phyloP scores from a whole-genome alignment of 30 jellyfish, hydroid and myxozoan species.

The Morbakka virulenta region DNA sequence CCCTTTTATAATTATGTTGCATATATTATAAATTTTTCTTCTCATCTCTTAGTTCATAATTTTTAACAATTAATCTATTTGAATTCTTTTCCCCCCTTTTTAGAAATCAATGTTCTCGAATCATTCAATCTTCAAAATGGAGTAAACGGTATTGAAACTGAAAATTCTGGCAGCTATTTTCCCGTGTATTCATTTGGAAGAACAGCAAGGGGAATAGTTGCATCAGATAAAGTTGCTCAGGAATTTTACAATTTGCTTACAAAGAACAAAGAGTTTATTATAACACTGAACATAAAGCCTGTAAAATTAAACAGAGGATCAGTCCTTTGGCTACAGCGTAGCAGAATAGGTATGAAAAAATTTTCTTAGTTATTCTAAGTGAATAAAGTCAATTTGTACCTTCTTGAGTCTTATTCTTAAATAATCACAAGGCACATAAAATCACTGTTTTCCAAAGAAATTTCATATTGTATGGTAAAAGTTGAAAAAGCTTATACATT shows the following conservation, averaged over 20 bases:
- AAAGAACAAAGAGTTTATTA: constrained; percentile 50
- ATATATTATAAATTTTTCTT: no score
- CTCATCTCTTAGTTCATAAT: no score
- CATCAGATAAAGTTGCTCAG: constrained; percentile 38
- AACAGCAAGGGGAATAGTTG: constrained; percentile 44
- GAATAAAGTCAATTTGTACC: no score
- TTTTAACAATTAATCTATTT: no score
- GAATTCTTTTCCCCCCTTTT: no score
- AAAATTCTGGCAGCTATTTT: constrained; percentile 19
- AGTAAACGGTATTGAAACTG: constrained; percentile 54
- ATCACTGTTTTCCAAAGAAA: no score
- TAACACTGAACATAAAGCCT: constrained; percentile 74
- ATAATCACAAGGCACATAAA: no score
- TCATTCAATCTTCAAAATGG: constrained; percentile 65
- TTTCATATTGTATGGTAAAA: no score
- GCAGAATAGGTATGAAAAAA: constrained; percentile 65
- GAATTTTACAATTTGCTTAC: constrained; percentile 62
- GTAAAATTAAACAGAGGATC: constrained; percentile 74
- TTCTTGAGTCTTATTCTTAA: no score
- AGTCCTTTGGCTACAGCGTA: constrained; percentile 74
- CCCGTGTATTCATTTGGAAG: constrained; percentile 48
- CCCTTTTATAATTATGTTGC: no score
- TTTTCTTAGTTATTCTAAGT: no score
- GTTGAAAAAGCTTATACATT: no score
- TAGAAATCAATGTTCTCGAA: constrained; percentile 75